Evolutionary conservation across 2,113 vertebrate genomes (phyloP), one percentile per base, ranked within the genome.

Genomic region (Oryzias melastigma): DNA sequence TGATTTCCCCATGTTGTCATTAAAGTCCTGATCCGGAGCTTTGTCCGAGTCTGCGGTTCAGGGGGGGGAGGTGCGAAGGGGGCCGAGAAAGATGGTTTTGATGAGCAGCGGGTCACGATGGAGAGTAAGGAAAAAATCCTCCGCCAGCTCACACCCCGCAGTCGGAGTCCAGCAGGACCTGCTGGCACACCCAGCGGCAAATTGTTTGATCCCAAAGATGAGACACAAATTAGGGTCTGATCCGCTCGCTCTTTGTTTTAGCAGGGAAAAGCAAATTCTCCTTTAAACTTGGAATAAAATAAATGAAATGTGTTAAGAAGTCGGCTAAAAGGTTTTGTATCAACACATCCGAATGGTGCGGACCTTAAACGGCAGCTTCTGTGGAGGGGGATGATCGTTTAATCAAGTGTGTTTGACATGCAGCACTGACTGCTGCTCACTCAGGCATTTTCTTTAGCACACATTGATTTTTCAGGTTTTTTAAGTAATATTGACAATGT

Each of bases 1-100:
- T 82, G 62, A 73, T 57, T 14, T 74, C 62, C 70, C 62, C 86
- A 71, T 29, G 54, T 88, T 86, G 81, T 84, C 76, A 79, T 88
- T 83, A 84, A 77, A 80, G 75, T 64, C 17, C 0, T 59, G 58
- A 58, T 52, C 24, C 1, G 67, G 42, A 63, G 69, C 66, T 83
- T 72, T 73, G 72, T 84, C 75, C 73, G 63, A 76, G 48, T 74
- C 81, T 77, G 72, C 60, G 65, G 71, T 69, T 71, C 63, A 15
- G 52, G 50, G 44, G 22, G 54, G 65, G 10, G 80, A 71, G 61
- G 66, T 81, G 62, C 57, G 73, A 79, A 78, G 56, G 27, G 71
- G 65, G 35, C 61, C 64, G 73, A 78, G 59, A 76, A 79, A 71
- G 71, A 82, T 76, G 52, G 55, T 67, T 74, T 58, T 85, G 67